These are phyloP conservation scores for Lumbricus terrestris DNA, from an alignment of 2,888 invertebrate genomes.

Conservation along the genomic window DNA sequence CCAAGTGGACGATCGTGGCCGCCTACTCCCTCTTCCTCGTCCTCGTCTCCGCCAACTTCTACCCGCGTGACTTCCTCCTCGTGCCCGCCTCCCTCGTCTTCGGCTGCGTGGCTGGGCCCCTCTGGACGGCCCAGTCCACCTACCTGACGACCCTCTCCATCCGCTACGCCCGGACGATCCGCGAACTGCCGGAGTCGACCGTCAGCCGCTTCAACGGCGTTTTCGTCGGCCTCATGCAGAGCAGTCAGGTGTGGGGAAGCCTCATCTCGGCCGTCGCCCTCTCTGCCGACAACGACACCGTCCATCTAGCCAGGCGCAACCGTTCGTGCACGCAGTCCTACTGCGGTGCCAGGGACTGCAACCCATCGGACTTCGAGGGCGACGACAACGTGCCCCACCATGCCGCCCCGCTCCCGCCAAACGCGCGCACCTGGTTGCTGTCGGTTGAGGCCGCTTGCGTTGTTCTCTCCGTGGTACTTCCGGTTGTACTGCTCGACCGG, in stretches of 20 bases:
- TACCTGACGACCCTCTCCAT: conserved; percentile 53
- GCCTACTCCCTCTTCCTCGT: conserved; percentile 48
- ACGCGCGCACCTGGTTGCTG: conserved; percentile 47
- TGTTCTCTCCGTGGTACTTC: conserved; percentile 48
- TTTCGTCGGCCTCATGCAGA: conserved; percentile 52
- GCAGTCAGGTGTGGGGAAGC: conserved; percentile 55
- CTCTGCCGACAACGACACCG: conserved; percentile 32
- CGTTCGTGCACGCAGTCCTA: conserved; percentile 17
- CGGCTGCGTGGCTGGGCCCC: conserved; percentile 51
- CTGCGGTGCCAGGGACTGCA: conserved; percentile 45
- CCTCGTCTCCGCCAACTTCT: conserved; percentile 53
- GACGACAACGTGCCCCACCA: conserved; percentile 40
- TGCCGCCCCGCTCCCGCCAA: conserved; percentile 36
- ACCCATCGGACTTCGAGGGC: conserved; percentile 37
- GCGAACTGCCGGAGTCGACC: conserved; percentile 46
- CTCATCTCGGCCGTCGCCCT: conserved; percentile 51
- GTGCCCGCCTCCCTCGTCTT: conserved; percentile 51
- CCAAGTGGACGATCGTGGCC: conserved; percentile 55
- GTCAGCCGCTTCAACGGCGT: conserved; percentile 55
- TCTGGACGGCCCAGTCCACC: conserved; percentile 55
- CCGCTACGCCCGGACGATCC: conserved; percentile 48
- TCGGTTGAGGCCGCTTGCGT: conserved; percentile 51
- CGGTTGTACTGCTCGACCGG: conserved; percentile 46
- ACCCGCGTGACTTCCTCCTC: conserved; percentile 48
- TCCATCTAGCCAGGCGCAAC: conserved; percentile 32